These are phyloP conservation scores for Acanthisitta chloris DNA, from an alignment of 2,113 vertebrate species.

Conservation along the genomic window DNA sequence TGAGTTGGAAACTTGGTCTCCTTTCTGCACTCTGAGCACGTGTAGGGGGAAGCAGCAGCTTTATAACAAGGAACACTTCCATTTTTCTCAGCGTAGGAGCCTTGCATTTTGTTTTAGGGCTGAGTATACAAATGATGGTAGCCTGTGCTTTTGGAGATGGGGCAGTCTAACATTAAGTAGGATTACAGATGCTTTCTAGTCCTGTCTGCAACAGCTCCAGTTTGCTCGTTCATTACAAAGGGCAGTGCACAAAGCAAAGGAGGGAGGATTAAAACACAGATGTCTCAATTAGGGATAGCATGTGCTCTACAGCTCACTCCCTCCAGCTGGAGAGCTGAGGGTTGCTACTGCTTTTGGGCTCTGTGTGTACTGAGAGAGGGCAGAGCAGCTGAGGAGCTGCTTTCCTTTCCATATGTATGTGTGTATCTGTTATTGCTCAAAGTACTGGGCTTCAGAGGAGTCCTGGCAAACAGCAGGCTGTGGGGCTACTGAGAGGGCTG, in stretches of 20 bases:
- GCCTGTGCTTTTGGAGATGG: background rate
- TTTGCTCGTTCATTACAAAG: background rate
- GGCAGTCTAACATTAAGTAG: background rate
- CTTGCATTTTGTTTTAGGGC: background rate
- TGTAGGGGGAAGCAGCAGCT: background rate
- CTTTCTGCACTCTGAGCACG: background rate
- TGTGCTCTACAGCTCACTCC: background rate
- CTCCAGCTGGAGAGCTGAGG: background rate
- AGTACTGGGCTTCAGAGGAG: background rate
- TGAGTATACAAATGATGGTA: background rate
- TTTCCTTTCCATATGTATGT: background rate
- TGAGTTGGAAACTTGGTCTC: conserved; percentile 8
- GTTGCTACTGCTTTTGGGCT: background rate
- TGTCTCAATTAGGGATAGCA: background rate
- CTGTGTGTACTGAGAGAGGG: background rate
- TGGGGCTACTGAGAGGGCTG: background rate
- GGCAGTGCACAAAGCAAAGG: background rate
- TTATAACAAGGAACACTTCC: background rate
- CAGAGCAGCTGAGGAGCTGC: background rate
- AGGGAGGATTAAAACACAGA: background rate
- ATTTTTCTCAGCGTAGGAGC: background rate
- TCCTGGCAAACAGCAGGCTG: background rate
- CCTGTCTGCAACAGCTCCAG: background rate
- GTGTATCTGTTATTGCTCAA: background rate
- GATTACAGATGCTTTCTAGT: background rate